These are phyloP conservation scores for Chaetodon auriga DNA, from an alignment of 2,113 vertebrate genomes.

Conservation along the genomic window DNA sequence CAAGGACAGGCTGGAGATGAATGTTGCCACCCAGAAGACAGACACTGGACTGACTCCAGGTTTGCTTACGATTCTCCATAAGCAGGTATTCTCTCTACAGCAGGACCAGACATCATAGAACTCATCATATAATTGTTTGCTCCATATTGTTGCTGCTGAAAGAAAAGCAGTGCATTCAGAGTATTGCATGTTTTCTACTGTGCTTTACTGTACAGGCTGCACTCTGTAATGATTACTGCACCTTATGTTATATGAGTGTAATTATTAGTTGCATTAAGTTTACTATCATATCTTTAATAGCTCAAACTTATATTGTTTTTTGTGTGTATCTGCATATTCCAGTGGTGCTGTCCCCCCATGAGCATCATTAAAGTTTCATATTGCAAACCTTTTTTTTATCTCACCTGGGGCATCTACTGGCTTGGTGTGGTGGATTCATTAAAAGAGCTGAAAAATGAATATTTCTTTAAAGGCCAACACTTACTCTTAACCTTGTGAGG, in stretches of 20 bases:
- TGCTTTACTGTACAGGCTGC: not conserved
- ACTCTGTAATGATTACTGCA: not conserved
- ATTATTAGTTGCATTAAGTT: slow-evolving; percentile 10
- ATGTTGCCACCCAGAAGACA: slow-evolving; percentile 80
- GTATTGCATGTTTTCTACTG: not conserved
- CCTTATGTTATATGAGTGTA: not conserved
- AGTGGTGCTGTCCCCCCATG: not conserved
- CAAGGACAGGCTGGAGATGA: slow-evolving; percentile 89
- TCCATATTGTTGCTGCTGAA: not conserved
- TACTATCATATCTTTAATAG: slow-evolving; percentile 14
- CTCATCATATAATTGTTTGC: not conserved
- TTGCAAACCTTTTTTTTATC: slow-evolving; percentile 38
- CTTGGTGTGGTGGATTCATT: slow-evolving; percentile 25
- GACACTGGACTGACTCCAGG: slow-evolving; percentile 88
- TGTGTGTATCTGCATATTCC: slow-evolving; percentile 18
- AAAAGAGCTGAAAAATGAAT: slow-evolving; percentile 46
- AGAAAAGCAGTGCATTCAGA: not conserved
- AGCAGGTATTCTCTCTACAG: slow-evolving; percentile 85
- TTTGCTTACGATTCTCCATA: slow-evolving; percentile 90
- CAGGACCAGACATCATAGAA: not conserved
- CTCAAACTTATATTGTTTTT: not conserved
- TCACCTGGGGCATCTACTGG: slow-evolving; percentile 35
- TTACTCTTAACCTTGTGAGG: not conserved
- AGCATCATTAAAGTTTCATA: slow-evolving; percentile 37
- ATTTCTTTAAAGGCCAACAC: slow-evolving; percentile 30